Percentiles rank a stretch among this genome's conserved stretches.
phyloP scores from a whole-genome alignment of 2,797 vertebrate genomes.

The Brotula barbata region DNA sequence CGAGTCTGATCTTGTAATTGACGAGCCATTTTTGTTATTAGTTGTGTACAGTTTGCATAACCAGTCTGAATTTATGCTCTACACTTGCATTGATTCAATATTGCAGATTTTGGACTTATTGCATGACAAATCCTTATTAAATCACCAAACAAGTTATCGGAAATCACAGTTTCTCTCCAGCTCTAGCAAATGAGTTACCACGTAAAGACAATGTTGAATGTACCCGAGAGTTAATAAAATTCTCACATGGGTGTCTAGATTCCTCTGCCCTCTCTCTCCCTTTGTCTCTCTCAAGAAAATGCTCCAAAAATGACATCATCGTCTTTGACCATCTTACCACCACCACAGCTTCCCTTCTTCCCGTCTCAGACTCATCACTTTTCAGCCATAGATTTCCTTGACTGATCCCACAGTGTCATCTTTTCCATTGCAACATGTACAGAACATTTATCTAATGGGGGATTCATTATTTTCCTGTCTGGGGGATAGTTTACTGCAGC shows the following conservation, averaged over 20 bases:
- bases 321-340: conserved; percentile 54
- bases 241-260: background rate
- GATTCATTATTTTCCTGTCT: conserved; percentile 60
- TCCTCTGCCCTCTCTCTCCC: background rate
- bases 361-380: conserved; percentile 53
- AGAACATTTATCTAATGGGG: conserved; percentile 61
- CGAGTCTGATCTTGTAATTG: too few species aligned
- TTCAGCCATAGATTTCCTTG: conserved; percentile 65
- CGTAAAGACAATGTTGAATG: too few species aligned
- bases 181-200: too few species aligned
- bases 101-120: too few species aligned
- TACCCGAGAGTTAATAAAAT: too few species aligned
- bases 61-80: too few species aligned
- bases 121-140: too few species aligned
- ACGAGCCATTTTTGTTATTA: too few species aligned
- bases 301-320: conserved; percentile 15
- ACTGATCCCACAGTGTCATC: conserved; percentile 62
- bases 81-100: too few species aligned
- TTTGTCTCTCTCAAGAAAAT: conserved; percentile 25
- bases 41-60: too few species aligned
- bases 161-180: too few species aligned
- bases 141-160: too few species aligned
- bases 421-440: conserved; percentile 68
- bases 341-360: conserved; percentile 25
- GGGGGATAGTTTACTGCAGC: conserved; percentile 62